Conservation (phyloP, 2,888 invertebrate genomes). For the Lysandra bellargus region DNA sequence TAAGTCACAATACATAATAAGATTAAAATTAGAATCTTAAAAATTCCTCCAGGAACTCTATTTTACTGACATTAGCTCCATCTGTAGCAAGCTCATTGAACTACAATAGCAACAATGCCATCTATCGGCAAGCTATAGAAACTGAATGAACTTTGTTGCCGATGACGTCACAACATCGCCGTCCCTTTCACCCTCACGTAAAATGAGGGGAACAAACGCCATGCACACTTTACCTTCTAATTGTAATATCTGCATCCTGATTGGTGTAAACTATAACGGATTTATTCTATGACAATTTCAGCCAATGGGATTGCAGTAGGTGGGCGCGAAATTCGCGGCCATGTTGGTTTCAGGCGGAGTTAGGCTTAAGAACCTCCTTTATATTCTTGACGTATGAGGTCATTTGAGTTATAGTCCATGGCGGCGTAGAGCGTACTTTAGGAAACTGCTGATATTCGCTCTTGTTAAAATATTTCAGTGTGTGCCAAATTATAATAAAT, state of each 20-base stretch:
- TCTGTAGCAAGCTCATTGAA: conserved; percentile 54
- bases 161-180: conserved; percentile 44
- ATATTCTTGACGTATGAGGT: conserved; percentile 76
- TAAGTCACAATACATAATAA: neutral
- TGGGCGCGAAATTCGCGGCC: conserved; percentile 63
- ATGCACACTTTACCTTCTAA: conserved; percentile 56
- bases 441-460: conserved; percentile 64
- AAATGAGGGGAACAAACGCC: conserved; percentile 61
- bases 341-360: conserved; percentile 74
- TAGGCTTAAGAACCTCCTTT: conserved; percentile 70
- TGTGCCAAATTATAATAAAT: conserved; percentile 49
- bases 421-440: conserved; percentile 64
- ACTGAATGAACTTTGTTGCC: neutral
- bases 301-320: conserved; percentile 61
- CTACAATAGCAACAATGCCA: conserved; percentile 59
- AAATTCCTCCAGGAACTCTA: neutral
- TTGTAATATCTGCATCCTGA: conserved; percentile 62
- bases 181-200: conserved; percentile 56
- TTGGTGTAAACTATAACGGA: conserved; percentile 65
- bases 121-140: conserved; percentile 48
- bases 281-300: conserved; percentile 20
- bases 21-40: neutral
- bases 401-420: conserved; percentile 77
- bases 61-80: conserved; percentile 45
- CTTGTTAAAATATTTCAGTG: conserved; percentile 54